Conservation (phyloP, 2,888 invertebrate genomes). For the Zhuqinia jingwanae region DNA sequence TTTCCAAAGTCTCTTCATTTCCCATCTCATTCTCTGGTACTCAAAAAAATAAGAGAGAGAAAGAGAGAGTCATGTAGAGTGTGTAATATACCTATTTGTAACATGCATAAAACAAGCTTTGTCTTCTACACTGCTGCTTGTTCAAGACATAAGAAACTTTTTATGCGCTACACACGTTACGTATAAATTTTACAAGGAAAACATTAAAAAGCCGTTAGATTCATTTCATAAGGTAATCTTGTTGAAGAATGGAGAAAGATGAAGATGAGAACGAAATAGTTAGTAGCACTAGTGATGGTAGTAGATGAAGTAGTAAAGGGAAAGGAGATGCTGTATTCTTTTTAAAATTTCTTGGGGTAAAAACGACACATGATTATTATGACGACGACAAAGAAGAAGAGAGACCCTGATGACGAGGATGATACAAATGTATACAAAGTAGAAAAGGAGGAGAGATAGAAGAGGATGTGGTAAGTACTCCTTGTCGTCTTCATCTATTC, state of each 20-base stretch:
- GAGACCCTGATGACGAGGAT: background rate
- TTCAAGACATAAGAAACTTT: background rate
- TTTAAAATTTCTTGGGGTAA: background rate
- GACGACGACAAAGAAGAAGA: constrained; percentile 10
- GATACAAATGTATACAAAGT: background rate
- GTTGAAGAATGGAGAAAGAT: constrained; percentile 38
- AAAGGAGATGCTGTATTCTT: background rate
- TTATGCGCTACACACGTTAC: background rate
- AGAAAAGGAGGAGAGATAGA: background rate
- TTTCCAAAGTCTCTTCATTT: constrained; percentile 11
- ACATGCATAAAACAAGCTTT: too few relatives aligned
- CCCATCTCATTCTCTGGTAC: background rate
- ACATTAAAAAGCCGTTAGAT: constrained; percentile 69
- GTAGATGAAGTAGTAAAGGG: background rate
- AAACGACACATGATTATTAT: background rate
- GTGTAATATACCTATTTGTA: too few relatives aligned
- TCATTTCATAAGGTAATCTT: constrained; percentile 62
- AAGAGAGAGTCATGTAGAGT: background rate
- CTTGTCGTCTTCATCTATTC: background rate
- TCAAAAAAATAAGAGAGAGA: too few relatives aligned
- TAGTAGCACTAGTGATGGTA: background rate
- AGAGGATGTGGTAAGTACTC: constrained; percentile 45
- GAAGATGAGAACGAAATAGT: too few relatives aligned
- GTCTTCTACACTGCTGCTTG: background rate
- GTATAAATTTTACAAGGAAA: constrained; percentile 52